Percentiles rank a stretch among this genome's conserved stretches.
Conservation (phyloP, 2,797 vertebrate genomes). For the Chaenodraco wilsoni region DNA sequence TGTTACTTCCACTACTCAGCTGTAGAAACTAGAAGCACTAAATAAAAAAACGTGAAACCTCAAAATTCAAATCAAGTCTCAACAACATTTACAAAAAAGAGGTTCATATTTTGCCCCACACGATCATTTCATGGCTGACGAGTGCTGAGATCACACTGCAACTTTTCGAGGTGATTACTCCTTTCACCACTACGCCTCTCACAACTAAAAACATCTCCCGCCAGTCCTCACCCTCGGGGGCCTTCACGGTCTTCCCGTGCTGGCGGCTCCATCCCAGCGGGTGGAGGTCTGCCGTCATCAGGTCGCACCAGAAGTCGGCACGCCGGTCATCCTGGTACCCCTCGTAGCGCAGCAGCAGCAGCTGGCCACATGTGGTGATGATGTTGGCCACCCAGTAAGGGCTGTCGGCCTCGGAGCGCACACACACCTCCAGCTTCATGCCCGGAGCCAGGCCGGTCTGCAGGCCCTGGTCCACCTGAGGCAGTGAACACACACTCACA, state of each 20-base stretch:
- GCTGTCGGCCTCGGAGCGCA: conserved; percentile 87
- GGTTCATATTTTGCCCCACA: neutral
- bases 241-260: conserved; percentile 90
- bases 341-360: conserved; percentile 94
- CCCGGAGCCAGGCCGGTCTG: conserved; percentile 95
- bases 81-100: neutral
- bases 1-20: neutral
- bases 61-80: neutral
- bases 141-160: neutral
- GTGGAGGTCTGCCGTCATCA: conserved; percentile 93
- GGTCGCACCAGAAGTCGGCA: conserved; percentile 98
- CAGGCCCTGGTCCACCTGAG: conserved; percentile 94
- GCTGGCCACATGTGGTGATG: conserved; percentile 96
- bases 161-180: neutral
- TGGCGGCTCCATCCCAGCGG: conserved; percentile 95
- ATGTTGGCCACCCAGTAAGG: conserved; percentile 94
- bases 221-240: conserved; percentile 90
- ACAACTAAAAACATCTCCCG: neutral
- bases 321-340: conserved; percentile 94
- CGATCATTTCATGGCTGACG: neutral
- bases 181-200: neutral
- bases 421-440: conserved; percentile 96
- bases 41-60: neutral
- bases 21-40: neutral
- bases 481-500: neutral